phyloP scores from a whole-genome alignment of 2,888 invertebrate genomes.

The Eilema depressum region DNA sequence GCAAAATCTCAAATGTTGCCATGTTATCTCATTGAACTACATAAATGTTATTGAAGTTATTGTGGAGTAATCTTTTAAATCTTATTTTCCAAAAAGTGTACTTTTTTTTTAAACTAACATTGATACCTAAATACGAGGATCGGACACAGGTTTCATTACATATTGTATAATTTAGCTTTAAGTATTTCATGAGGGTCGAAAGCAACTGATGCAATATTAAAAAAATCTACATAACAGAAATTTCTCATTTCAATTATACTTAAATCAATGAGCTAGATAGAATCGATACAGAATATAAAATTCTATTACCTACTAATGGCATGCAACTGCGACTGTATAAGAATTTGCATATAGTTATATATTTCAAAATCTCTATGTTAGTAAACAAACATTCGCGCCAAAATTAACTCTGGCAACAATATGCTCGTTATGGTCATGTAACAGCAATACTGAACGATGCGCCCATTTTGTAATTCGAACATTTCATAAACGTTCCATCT shows the following conservation, averaged over 20 bases:
- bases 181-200: constrained; percentile 12
- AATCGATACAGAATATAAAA: constrained; percentile 17
- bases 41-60: too few relatives aligned
- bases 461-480: constrained; percentile 34
- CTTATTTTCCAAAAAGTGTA: too few relatives aligned
- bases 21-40: too few relatives aligned
- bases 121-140: too few relatives aligned
- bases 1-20: too few relatives aligned
- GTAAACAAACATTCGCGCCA: constrained; percentile 52
- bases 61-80: too few relatives aligned
- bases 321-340: constrained; percentile 13
- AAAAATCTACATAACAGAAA: constrained; percentile 26
- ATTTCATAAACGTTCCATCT: constrained; percentile 30
- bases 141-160: too few relatives aligned
- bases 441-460: constrained; percentile 12
- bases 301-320: constrained; percentile 17
- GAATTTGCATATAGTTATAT: constrained; percentile 35
- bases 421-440: constrained; percentile 8
- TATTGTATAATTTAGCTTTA: neutral
- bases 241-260: constrained; percentile 28
- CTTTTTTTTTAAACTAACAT: too few relatives aligned
- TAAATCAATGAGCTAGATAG: constrained; percentile 3
- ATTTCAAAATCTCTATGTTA: constrained; percentile 34
- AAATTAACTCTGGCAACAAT: constrained; percentile 23
- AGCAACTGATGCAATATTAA: constrained; percentile 25